phyloP scores from a whole-genome alignment of 2,113 vertebrate species.

The Asarcornis scutulata region DNA sequence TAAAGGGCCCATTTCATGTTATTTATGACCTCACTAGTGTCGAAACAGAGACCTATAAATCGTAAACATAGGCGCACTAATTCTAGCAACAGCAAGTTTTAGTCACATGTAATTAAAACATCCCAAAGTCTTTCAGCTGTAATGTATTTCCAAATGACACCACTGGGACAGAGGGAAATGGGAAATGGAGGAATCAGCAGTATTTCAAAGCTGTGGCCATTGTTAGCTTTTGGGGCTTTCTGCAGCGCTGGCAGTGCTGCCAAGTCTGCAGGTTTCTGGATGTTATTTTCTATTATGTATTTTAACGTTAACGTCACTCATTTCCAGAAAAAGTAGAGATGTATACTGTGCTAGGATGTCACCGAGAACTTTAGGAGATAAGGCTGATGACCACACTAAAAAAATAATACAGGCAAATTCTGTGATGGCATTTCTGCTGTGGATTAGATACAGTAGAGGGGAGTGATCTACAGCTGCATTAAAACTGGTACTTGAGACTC shows the following conservation, averaged over 20 bases:
- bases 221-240: conserved; percentile 45
- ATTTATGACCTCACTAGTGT: conserved; percentile 76
- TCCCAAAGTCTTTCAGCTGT: conserved; percentile 80
- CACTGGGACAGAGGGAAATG: conserved; percentile 57
- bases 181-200: conserved; percentile 67
- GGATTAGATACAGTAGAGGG: not conserved
- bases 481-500: not conserved
- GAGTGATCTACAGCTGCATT: not conserved
- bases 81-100: conserved; percentile 76
- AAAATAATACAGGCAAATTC: not conserved
- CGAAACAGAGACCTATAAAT: conserved; percentile 77
- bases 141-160: conserved; percentile 80
- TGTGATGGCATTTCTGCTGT: not conserved
- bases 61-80: conserved; percentile 73
- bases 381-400: not conserved
- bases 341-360: not conserved
- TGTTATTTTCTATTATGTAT: not conserved
- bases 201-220: conserved; percentile 75
- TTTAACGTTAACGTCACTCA: not conserved
- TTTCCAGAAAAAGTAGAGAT: not conserved
- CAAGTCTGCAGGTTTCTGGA: conserved; percentile 18
- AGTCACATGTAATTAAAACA: conserved; percentile 83
- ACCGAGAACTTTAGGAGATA: not conserved
- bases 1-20: conserved; percentile 78
- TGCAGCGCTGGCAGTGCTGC: not conserved